These are phyloP conservation scores for Phaedon cochleariae DNA, from an alignment of 2,888 invertebrate genomes.

Conservation along the genomic window DNA sequence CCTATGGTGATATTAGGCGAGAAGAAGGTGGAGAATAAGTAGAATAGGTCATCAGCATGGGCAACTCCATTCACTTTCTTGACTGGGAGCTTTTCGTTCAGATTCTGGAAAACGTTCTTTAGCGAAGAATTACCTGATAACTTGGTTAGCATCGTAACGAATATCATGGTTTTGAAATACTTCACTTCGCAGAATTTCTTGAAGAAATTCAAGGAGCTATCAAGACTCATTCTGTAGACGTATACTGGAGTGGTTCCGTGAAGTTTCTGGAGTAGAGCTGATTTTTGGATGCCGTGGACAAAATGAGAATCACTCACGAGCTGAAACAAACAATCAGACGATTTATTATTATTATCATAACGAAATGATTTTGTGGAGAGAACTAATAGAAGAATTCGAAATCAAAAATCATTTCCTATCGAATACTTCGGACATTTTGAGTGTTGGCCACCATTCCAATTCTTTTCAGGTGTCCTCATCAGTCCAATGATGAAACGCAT, in stretches of 20 bases:
- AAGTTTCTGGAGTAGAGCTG: constrained; percentile 38
- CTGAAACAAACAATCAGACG: constrained; percentile 46
- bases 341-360: too few relatives aligned
- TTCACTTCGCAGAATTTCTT: constrained; percentile 47
- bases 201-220: constrained; percentile 49
- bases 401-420: too few relatives aligned
- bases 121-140: constrained; percentile 40
- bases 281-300: constrained; percentile 49
- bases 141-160: constrained; percentile 44
- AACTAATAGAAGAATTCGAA: too few relatives aligned
- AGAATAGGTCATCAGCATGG: constrained; percentile 55
- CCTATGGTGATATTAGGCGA: constrained; percentile 39
- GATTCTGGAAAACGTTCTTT: constrained; percentile 38
- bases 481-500: too few relatives aligned
- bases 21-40: constrained; percentile 50
- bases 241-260: constrained; percentile 48
- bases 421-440: too few relatives aligned
- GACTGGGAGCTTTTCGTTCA: constrained; percentile 37
- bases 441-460: too few relatives aligned
- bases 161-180: constrained; percentile 45
- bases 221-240: constrained; percentile 52
- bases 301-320: constrained; percentile 55
- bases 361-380: too few relatives aligned
- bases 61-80: constrained; percentile 46
- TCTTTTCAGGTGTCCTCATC: too few relatives aligned